Conservation (phyloP, 2,113 vertebrate genomes). For the Cynocephalus volans region DNA sequence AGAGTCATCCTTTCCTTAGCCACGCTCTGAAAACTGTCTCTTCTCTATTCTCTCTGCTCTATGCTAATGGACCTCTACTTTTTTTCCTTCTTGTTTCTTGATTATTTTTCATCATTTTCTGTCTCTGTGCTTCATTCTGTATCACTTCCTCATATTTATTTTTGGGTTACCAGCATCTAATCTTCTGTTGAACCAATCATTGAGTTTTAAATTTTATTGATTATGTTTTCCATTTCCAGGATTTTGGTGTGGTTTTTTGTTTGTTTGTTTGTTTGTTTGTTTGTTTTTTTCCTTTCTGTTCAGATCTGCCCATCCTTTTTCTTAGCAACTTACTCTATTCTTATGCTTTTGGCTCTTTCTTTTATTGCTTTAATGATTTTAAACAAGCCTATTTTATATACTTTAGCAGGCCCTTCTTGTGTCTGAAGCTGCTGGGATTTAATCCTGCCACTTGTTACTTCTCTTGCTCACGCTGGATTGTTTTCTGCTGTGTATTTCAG, state of each 20-base stretch:
- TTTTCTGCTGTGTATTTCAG: not conserved
- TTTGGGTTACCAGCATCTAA: not conserved
- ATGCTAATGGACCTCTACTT: not conserved
- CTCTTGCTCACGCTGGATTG: not conserved
- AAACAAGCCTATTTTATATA: not conserved
- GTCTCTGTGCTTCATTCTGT: not conserved
- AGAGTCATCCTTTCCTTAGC: not conserved
- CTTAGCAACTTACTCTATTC: not conserved
- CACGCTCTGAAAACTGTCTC: not conserved
- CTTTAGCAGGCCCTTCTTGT: not conserved
- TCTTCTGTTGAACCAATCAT: not conserved
- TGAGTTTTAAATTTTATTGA: not conserved
- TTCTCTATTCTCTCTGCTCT: not conserved
- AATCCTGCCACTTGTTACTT: not conserved
- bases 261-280: too few species aligned
- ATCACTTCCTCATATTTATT: not conserved
- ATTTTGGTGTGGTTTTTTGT: not conserved
- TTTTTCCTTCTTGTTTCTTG: not conserved
- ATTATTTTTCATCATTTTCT: not conserved
- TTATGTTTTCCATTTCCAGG: not conserved
- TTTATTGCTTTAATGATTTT: not conserved
- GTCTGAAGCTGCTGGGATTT: not conserved
- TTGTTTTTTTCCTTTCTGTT: not conserved
- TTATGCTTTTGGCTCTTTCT: not conserved
- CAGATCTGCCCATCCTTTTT: not conserved